A percentile compares a stretch with the other conserved stretches of the same genome.
phyloP scores from a whole-genome alignment of 2,888 invertebrate genomes.

The Diarsia dahlii region DNA sequence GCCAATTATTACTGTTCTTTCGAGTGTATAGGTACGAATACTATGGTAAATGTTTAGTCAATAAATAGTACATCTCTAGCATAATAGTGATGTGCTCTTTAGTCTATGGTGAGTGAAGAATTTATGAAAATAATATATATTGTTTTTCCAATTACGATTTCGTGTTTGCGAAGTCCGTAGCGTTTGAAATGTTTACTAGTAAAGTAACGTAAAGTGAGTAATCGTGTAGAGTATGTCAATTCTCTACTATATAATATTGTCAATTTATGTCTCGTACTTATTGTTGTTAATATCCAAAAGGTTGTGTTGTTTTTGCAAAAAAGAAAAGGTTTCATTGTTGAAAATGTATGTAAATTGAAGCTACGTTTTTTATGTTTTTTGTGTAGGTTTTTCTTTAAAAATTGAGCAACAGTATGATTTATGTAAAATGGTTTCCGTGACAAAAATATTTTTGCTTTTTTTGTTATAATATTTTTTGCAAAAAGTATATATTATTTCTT shows the following conservation, averaged over 20 bases:
- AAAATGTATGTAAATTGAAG: neutral
- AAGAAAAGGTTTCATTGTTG: neutral
- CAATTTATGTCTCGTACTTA: slow-evolving; percentile 69
- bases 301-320: slow-evolving; percentile 44
- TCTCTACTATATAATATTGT: slow-evolving; percentile 67
- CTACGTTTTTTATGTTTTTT: slow-evolving; percentile 2
- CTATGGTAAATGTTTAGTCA: slow-evolving; percentile 29
- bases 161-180: slow-evolving; percentile 71
- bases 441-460: neutral
- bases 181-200: slow-evolving; percentile 56
- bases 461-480: slow-evolving; percentile 3
- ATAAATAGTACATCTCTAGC: slow-evolving; percentile 12
- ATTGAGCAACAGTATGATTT: neutral
- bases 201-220: slow-evolving; percentile 60
- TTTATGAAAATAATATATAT: neutral
- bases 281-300: slow-evolving; percentile 34
- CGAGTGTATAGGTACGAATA: slow-evolving; percentile 18
- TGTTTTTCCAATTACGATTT: neutral
- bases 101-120: slow-evolving; percentile 6
- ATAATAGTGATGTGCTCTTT: slow-evolving; percentile 26
- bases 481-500: slow-evolving; percentile 21
- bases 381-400: neutral
- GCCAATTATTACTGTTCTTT: slow-evolving; percentile 24
- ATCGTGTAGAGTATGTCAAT: slow-evolving; percentile 71
- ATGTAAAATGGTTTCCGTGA: slow-evolving; percentile 3